A percentile compares a stretch with the other conserved stretches of the same genome.
Evolutionary conservation across 2,888 invertebrate genomes (phyloP).

Genomic region (Drosophila phalerata): DNA sequence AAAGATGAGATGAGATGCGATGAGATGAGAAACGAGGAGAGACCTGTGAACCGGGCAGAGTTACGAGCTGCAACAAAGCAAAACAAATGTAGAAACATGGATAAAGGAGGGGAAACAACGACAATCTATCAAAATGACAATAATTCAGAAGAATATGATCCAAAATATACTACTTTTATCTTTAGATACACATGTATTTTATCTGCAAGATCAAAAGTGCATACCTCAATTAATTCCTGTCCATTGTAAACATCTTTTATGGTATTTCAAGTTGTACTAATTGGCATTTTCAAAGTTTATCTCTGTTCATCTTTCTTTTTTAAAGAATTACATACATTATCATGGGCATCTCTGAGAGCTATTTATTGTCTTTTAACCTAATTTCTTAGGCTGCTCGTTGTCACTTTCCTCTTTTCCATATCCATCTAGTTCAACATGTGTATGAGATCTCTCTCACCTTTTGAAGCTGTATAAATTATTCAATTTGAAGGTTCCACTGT

Average conservation of each 20-base stretch:
- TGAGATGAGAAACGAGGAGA: constrained; percentile 12
- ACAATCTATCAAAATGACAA: constrained; percentile 62
- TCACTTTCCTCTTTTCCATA: constrained; percentile 52
- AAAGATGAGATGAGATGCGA: constrained; percentile 20
- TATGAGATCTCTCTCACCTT: constrained; percentile 4
- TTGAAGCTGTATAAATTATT: constrained; percentile 50
- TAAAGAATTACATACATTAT: constrained; percentile 21
- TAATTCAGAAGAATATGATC: background rate
- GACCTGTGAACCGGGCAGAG: constrained; percentile 39
- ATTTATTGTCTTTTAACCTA: constrained; percentile 42
- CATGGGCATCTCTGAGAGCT: background rate
- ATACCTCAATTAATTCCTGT: constrained; percentile 28
- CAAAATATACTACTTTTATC: background rate
- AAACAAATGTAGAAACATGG: constrained; percentile 31
- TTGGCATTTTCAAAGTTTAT: constrained; percentile 26
- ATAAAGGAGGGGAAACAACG: constrained; percentile 7
- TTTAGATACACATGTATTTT: background rate
- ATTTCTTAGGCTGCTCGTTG: constrained; percentile 29
- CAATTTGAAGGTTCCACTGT: constrained; percentile 28
- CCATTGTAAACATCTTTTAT: background rate
- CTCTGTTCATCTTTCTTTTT: constrained; percentile 9
- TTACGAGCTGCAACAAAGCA: constrained; percentile 42
- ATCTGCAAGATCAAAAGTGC: constrained; percentile 1
- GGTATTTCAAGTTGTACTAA: constrained; percentile 15
- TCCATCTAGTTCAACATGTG: constrained; percentile 32